phyloP scores from a whole-genome alignment of 1,140 invertebrate genomes.

The Lepidotrigona ventralis region DNA sequence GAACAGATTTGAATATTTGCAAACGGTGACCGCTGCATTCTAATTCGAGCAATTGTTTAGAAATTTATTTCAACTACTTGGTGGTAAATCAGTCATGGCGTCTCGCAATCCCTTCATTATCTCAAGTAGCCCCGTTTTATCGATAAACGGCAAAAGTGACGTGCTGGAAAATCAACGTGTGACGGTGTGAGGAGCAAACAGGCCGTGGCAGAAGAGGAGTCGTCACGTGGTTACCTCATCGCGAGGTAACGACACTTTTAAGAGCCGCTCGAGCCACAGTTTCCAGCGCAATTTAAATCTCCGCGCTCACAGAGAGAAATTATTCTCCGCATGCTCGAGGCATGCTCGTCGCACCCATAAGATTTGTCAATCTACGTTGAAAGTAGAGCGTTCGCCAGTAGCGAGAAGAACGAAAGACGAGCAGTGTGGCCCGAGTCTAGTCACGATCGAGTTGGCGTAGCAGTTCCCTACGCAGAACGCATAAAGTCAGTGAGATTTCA shows the following conservation, averaged over 20 bases:
- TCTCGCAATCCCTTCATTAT: neutral
- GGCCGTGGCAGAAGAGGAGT: neutral
- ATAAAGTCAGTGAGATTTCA: constrained; percentile 28
- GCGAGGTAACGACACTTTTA: constrained; percentile 4
- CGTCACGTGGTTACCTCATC: neutral
- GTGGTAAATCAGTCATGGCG: neutral
- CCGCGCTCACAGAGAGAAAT: neutral
- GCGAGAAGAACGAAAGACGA: too few species aligned
- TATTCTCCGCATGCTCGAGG: neutral
- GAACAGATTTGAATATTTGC: too few species aligned
- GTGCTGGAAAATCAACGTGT: neutral
- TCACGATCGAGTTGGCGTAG: constrained; percentile 28
- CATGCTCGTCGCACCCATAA: too few species aligned
- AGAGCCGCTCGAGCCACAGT: neutral
- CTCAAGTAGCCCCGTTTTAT: neutral
- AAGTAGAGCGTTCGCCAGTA: neutral
- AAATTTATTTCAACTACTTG: too few species aligned
- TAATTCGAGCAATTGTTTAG: neutral
- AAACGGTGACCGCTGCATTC: too few species aligned
- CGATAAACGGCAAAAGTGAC: neutral
- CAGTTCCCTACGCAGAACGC: constrained; percentile 33
- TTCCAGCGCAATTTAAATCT: neutral
- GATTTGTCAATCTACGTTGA: neutral
- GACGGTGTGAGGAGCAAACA: neutral
- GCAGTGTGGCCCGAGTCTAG: neutral